Evolutionary conservation across 2,888 invertebrate genomes (phyloP), one percentile per base, ranked within the genome.

Genomic region (Orthosia cruda): DNA sequence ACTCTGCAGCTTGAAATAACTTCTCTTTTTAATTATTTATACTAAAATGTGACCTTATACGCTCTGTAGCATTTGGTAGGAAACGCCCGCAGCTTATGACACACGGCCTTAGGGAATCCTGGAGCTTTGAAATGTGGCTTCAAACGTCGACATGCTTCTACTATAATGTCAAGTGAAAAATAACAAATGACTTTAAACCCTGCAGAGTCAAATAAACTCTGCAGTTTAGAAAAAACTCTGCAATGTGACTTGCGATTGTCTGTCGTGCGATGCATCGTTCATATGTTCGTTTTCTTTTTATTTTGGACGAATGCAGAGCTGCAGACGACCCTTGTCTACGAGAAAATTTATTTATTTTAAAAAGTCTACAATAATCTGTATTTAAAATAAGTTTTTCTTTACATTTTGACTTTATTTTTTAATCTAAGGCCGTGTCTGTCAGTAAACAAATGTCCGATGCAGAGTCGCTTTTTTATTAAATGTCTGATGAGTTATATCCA

Each of bases 71-170:
- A 47, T 68, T 69, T 61, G 65, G 50, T 80, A 77, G 68, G 67
- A 75, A 70, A 65, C 69, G 81, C 94, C 94, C 95, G 95, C 95
- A 95, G 94, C 93, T 86, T 91, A 95, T 95, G 95, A 95, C 95
- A 94, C 85, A 91, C 90, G 94, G 94, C 94, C 92, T 90, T 91
- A 91, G 90, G 90, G 79, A 80, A 50, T n/a, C 69, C 32, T 74
- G 72, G 76, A 74, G 65, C 81, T 83, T 83, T 79, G 83, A 71
- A 66, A 65, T 55, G 71, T 57, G 74, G 52, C 76, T 69, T 58
- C 77, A 69, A 54, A 70, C 66, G 71, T 77, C 65, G 62, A 70
- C 58, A 61, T 62, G 52, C 47, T 65, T 69, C 80, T 47, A 58
- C 50, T 40, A 20, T 63, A 78, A 75, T 65, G 23, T 64, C 64